Evolutionary conservation across 2,888 invertebrate species (phyloP), one percentile per base, ranked within the genome.

Genomic region (Pinctada fucata): DNA sequence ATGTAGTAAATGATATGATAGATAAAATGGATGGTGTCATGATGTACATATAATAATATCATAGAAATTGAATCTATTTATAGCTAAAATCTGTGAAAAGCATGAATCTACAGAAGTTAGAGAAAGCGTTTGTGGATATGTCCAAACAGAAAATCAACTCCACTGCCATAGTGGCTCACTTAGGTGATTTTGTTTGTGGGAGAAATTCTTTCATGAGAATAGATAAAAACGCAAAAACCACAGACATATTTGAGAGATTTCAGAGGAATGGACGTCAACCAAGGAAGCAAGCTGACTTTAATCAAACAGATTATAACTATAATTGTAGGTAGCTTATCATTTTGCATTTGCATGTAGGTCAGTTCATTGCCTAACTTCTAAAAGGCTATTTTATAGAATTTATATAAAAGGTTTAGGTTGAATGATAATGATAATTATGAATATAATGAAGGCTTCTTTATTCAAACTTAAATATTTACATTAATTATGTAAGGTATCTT

Each of bases 181-280:
- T 79, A 16, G 79, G 79, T 3, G 66, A 75, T 50, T 72, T 79
- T 75, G 75, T 79, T 3, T 79, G 79, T 75, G 79, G 79, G 31
- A 50, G 47, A 6, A 70, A 79, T 64, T 75, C 72, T n/a, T 79
- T 79, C 47, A 52, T 79, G 66, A 69, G 71, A 13, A 51, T 79
- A 3, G 71, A 76, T 71, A 65, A 65, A 58, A 72, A 52, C 45
- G 49, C 65, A 74, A 65, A 66, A 8, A 50, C 74, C 13, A 45
- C 58, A 51, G 65, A 74, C 10, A 48, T 74, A 10, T 65, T 74
- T 74, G 74, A 74, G 51, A 65, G 74, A 51, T 50, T 74, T 65
- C 65, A 66, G 47, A 45, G 50, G 16, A 65, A 66, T 74, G 66
- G 65, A 8, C 64, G 74, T 16, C 66, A 49, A 10, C 49, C 48